Evolutionary conservation across 2,888 invertebrate genomes (phyloP), one percentile per base, ranked within the genome.

Genomic region (Synanthedon tipuliformis): DNA sequence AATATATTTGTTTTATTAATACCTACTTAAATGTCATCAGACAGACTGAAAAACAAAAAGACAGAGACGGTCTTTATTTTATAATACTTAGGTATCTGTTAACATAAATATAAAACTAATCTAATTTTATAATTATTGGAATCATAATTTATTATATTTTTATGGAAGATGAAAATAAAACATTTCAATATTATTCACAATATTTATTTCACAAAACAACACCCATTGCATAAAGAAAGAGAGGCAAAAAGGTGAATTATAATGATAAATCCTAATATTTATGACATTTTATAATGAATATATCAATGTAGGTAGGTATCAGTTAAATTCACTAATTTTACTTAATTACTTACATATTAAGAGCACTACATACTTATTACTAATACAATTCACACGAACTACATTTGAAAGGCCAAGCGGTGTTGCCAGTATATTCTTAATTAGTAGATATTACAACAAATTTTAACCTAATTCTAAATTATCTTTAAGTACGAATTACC

Each of bases 361-460:
- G 67, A 73, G 66, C 66, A 69, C 64, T 71, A 65, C n/a, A n/a
- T n/a, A n/a, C 23, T 69, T 71, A 16, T 70, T 65, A 66, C 50
- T 51, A 55, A 55, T 55, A 58, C 58, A 55, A 54, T 55, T 59
- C 80, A 80, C 79, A 80, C 78, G 63, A 77, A 79, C 85, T 83
- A 82, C 77, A 64, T 71, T 75, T 83, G 78, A 81, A 84, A 87
- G 87, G 87, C 87, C 87, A 86, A 87, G 85, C 86, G 87, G 87
- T 87, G 86, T 86, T 87, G 86, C 87, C 87, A 87, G 71, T 78
- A 71, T 78, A 66, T 79, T 67, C 62, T 65, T 58, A 63, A 53
- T 56, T 58, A 59, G 59, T 53, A 23, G 23, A 5, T 23, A 60
- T 63, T 66, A 69, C 18, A 51, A 41, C 18, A 15, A 18, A 49